Evolutionary conservation across 2,797 vertebrate species (phyloP).

Genomic region (Nothura maculosa): DNA sequence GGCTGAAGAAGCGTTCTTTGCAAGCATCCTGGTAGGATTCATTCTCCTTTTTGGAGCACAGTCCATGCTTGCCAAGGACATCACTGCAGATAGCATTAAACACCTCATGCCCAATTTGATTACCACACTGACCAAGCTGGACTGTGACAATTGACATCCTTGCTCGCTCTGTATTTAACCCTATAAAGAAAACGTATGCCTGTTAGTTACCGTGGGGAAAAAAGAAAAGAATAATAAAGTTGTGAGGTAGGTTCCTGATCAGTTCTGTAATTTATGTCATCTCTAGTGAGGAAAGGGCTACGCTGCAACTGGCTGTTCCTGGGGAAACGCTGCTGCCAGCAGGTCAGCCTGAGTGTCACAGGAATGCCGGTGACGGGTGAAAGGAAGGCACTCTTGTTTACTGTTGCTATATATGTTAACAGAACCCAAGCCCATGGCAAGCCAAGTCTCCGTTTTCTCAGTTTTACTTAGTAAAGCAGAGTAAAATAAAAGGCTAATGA

Average conservation of each 20-base stretch:
- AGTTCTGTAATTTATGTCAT: background rate
- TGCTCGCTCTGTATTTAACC: background rate
- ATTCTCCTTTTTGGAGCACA: conserved; percentile 79
- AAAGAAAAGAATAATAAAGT: accelerated
- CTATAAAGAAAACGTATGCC: background rate
- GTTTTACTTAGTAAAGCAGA: background rate
- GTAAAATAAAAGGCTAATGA: background rate
- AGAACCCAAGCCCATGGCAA: background rate
- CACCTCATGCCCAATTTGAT: conserved; percentile 92
- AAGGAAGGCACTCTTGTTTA: background rate
- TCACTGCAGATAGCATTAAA: conserved; percentile 87
- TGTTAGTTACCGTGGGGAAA: background rate
- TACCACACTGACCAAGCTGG: conserved; percentile 98
- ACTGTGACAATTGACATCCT: conserved; percentile 92
- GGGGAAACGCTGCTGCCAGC: background rate
- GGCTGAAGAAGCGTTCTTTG: conserved; percentile 90
- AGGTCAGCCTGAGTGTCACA: background rate
- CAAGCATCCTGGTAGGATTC: conserved; percentile 81
- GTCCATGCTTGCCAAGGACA: conserved; percentile 64
- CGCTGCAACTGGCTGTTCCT: background rate
- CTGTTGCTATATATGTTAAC: background rate
- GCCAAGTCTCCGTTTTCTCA: background rate
- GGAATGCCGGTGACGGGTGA: background rate
- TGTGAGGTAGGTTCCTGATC: background rate
- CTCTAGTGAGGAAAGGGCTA: background rate